Evolutionary conservation across 2,888 invertebrate genomes (phyloP).

Genomic region (Alsophila aescularia): DNA sequence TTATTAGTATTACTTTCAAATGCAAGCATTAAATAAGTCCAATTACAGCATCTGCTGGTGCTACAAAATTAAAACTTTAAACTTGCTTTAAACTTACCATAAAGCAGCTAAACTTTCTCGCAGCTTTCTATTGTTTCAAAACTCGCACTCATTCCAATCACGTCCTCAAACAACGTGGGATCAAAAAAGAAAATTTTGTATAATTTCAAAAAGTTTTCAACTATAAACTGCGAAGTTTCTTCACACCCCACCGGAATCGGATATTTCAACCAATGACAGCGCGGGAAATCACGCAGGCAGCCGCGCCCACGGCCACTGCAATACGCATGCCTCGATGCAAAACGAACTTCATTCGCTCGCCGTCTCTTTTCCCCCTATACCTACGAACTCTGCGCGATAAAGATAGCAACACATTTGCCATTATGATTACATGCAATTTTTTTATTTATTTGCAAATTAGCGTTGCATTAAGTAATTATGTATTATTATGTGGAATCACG

Average conservation of each 20-base stretch:
- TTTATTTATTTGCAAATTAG: conserved; percentile 79
- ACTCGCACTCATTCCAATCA: conserved; percentile 47
- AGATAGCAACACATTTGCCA: conserved; percentile 60
- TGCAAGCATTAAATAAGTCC: background rate
- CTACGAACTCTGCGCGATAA: conserved; percentile 43
- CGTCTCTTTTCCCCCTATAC: conserved; percentile 61
- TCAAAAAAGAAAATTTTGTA: conserved; percentile 51
- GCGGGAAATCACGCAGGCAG: conserved; percentile 60
- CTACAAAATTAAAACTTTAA: background rate
- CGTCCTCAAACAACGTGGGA: conserved; percentile 50
- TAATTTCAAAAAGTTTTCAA: conserved; percentile 72
- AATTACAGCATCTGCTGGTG: background rate
- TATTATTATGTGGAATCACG: conserved; percentile 69
- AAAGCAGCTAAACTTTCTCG: conserved; percentile 3
- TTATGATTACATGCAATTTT: conserved; percentile 78
- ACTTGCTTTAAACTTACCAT: conserved; percentile 6
- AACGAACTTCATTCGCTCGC: conserved; percentile 51
- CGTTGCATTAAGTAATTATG: conserved; percentile 78
- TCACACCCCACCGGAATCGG: conserved; percentile 70
- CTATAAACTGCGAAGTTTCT: conserved; percentile 70
- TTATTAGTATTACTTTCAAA: background rate
- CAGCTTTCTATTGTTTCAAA: conserved; percentile 14
- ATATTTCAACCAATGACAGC: conserved; percentile 64
- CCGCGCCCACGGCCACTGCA: conserved; percentile 77
- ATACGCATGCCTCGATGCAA: conserved; percentile 76